phyloP scores from a whole-genome alignment of 2,888 invertebrate species.

The Tetragonisca angustula region DNA sequence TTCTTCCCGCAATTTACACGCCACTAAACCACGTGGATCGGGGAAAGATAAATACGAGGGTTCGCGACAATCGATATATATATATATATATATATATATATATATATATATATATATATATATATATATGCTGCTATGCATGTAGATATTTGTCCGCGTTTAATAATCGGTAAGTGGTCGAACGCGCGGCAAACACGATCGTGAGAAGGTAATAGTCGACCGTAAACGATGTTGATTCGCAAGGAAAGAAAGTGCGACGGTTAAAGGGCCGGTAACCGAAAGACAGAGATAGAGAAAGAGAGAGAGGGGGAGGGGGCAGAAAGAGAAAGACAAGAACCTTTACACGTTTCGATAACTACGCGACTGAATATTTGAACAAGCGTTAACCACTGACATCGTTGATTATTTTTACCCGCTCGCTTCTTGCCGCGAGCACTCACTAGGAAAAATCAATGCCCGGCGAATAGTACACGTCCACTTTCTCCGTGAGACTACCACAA shows the following conservation, averaged over 20 bases:
- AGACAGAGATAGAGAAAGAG: no score
- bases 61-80: conserved; percentile 30
- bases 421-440: conserved; percentile 6
- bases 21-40: background rate
- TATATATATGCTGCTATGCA: background rate
- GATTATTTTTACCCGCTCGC: conserved; percentile 57
- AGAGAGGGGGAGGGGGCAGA: no score
- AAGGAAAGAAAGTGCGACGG: background rate
- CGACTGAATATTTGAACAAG: conserved; percentile 58
- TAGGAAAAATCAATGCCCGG: conserved; percentile 29
- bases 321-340: conserved; percentile 25
- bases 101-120: no score
- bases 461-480: conserved; percentile 1
- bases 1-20: background rate
- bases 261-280: conserved; percentile 9
- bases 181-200: no score
- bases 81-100: background rate
- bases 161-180: conserved; percentile 34
- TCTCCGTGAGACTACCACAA: background rate
- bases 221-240: conserved; percentile 27
- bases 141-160: conserved; percentile 23
- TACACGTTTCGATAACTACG: conserved; percentile 40
- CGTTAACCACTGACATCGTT: conserved; percentile 24
- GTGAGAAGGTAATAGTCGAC: conserved; percentile 20
- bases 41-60: conserved; percentile 29